phyloP scores from a whole-genome alignment of 1,140 invertebrate genomes.

The Temnothorax nylanderi region DNA sequence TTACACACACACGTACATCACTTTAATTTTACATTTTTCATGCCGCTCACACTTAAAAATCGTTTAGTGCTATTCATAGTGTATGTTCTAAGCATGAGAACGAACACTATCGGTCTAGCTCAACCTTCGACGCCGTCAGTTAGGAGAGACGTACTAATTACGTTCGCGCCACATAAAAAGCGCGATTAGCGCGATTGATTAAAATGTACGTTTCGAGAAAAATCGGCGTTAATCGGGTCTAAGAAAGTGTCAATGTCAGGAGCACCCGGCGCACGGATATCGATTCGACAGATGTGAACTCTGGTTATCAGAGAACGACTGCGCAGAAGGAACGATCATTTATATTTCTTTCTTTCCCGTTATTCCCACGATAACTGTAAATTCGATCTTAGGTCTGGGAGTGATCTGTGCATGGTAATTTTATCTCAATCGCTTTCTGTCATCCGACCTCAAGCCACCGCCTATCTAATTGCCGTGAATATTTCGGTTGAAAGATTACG shows the following conservation, averaged over 20 bases:
- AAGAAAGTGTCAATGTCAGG: constrained; percentile 64
- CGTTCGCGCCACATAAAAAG: constrained; percentile 6
- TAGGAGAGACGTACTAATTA: constrained; percentile 67
- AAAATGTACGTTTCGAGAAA: constrained; percentile 13
- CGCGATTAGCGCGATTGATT: constrained; percentile 42
- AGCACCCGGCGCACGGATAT: not conserved
- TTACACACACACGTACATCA: not conserved
- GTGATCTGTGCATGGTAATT: constrained; percentile 29
- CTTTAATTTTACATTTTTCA: constrained; percentile 19
- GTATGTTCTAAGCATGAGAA: constrained; percentile 15
- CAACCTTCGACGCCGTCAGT: constrained; percentile 66
- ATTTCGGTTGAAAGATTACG: constrained; percentile 7
- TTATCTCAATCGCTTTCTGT: constrained; percentile 23
- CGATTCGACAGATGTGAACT: not conserved
- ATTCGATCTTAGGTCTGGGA: constrained; percentile 17
- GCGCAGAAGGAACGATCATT: not conserved
- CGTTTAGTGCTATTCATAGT: not conserved
- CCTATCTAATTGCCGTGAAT: not conserved
- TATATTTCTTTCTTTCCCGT: constrained; percentile 26
- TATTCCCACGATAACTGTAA: constrained; percentile 55
- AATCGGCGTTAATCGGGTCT: constrained; percentile 59
- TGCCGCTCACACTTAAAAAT: not conserved
- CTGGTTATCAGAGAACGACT: not conserved
- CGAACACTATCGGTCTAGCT: not conserved
- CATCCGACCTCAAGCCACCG: not conserved